Evolutionary conservation across 2,113 vertebrate genomes (phyloP).

Genomic region (Oncorhynchus mykiss): DNA sequence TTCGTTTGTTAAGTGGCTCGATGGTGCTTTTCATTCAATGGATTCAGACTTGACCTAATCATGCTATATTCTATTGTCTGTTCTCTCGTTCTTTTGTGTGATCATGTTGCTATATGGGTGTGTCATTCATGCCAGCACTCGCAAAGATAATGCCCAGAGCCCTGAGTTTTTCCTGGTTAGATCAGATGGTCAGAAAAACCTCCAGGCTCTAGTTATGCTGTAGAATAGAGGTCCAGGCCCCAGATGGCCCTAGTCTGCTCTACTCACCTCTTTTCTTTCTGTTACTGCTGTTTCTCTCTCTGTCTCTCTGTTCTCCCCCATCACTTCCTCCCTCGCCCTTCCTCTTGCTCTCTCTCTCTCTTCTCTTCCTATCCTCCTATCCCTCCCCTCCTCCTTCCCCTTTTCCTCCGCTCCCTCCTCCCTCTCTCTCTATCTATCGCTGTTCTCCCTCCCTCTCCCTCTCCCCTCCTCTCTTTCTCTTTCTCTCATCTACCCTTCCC

Average conservation of each 20-base stretch:
- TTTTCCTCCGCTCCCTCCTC: no score
- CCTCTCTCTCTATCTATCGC: no score
- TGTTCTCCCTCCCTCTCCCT: no score
- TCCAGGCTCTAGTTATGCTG: not conserved
- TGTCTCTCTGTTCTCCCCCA: not conserved
- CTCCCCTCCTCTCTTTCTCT: not conserved
- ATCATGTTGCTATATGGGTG: no score
- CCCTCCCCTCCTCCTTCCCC: no score
- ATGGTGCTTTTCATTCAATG: constrained; percentile 8
- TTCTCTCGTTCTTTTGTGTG: no score
- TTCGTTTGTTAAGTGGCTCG: constrained; percentile 52
- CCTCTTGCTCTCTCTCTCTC: not conserved
- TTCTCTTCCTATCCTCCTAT: not conserved
- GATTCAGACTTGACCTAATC: not conserved
- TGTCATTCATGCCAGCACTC: not conserved
- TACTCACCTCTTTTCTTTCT: not conserved
- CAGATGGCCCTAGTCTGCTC: not conserved
- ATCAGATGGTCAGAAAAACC: no score
- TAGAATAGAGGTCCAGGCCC: not conserved
- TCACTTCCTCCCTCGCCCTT: no score
- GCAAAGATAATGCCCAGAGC: not conserved
- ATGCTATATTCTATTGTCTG: not conserved
- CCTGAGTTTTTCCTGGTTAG: no score
- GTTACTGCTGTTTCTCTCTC: not conserved
- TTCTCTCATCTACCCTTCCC: not conserved